Base-by-base conservation (phyloP, 2,888 invertebrate species). In the Stenurella melanura region DNA sequence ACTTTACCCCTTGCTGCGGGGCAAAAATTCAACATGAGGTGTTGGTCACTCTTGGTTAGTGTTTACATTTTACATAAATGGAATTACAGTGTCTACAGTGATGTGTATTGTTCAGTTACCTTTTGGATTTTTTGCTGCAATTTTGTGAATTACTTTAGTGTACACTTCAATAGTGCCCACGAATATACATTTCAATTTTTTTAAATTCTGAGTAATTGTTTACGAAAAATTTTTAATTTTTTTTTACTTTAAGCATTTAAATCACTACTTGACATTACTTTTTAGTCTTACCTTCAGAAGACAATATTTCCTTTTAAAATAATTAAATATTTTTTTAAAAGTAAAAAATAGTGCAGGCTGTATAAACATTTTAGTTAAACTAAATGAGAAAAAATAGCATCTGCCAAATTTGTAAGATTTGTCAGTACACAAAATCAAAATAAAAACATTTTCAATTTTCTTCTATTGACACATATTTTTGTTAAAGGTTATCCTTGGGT, bases 401-500 rank as follows among this genome's bases (percentile, higher is more conserved):
- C 26, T 26, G 26, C 26, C 4, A n/a, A 4, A 34, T 34, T 6
- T 34, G 7, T 34, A 34, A 34, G 0, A 34, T 34, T 34, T 30
- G 61, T 1, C 54, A 54, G 2, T 54, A 18, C 60, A 73, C 19
- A 26, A 50, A 42, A n/a, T 5, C 15, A 42, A 68, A 15, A 38
- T 10, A 34, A 42, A 3, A 67, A 68, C 15, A 54, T 68, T 17
- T 38, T 5, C 18, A 18, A 5, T 18, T 64, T 30, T 42, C 4
- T 0, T 15, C 10, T 19, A 26, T 5, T 54, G 56, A 72, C 60
- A 57, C 34, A 18, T 42, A 71, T 78, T 61, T 75, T 80, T 77
- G 21, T 83, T 82, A 30, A 90, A 94, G 94, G 88, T 93, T 87
- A 90, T 92, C 87, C 90, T 93, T 84, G 92, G 91, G 88, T 90